A percentile compares a stretch with the other conserved stretches of the same genome.
Evolutionary conservation across 2,888 invertebrate genomes (phyloP).

Genomic region (Campaea margaritaria): DNA sequence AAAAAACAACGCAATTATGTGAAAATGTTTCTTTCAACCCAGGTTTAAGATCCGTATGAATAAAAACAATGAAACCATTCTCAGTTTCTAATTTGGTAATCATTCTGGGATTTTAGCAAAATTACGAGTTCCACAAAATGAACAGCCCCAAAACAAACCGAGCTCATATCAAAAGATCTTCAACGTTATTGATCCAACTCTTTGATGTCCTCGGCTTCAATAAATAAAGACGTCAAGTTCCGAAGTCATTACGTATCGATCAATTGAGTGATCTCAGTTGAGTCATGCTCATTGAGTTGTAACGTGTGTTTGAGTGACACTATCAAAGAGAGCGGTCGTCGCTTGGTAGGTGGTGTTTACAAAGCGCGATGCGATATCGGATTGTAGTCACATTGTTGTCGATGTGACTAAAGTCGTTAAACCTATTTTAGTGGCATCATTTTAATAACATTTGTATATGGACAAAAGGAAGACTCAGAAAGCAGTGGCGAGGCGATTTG

Average conservation of each 20-base stretch:
- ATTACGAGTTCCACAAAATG: constrained; percentile 9
- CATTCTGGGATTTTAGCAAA: constrained; percentile 1
- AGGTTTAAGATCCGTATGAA: too few species aligned
- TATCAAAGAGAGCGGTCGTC: constrained; percentile 48
- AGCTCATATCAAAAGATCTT: constrained; percentile 19
- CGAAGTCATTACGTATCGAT: constrained; percentile 40
- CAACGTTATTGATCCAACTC: constrained; percentile 18
- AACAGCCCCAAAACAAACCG: constrained; percentile 14
- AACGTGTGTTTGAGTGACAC: constrained; percentile 55
- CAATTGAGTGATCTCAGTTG: constrained; percentile 41
- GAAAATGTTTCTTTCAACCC: too few species aligned
- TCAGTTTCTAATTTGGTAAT: too few species aligned
- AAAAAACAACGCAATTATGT: too few species aligned
- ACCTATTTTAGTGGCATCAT: too few species aligned
- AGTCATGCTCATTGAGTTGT: constrained; percentile 46
- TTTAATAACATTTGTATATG: too few species aligned
- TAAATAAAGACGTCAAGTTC: constrained; percentile 29
- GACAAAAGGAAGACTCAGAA: too few species aligned
- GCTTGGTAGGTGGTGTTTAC: constrained; percentile 25
- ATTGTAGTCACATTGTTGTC: neutral
- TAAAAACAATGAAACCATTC: too few species aligned
- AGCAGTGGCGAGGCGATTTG: too few species aligned
- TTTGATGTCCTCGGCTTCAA: constrained; percentile 23
- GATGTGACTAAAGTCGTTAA: neutral
- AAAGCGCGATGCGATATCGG: constrained; percentile 12